Conservation (phyloP, 2,797 vertebrate species). For the Microctenopoma steveboyesi region DNA sequence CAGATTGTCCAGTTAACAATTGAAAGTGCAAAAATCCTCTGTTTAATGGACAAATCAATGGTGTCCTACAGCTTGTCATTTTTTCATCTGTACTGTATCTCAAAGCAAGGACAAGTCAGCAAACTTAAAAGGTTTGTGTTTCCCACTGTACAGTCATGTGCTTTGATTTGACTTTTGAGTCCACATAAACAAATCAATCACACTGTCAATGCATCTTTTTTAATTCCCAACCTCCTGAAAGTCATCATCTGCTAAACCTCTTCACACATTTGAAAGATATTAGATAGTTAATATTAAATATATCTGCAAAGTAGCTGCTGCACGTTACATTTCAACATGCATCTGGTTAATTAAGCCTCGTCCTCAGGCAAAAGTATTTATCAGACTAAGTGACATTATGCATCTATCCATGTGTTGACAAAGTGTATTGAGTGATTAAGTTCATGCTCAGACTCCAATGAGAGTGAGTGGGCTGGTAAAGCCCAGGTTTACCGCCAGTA, state of each 20-base stretch:
- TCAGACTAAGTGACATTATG: slow-evolving; percentile 36
- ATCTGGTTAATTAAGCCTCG: slow-evolving; percentile 31
- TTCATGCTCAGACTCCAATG: slow-evolving; percentile 46
- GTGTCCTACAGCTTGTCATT: not conserved
- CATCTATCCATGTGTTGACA: slow-evolving; percentile 50
- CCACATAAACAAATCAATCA: too few relatives aligned
- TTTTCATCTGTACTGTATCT: not conserved
- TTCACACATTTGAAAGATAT: slow-evolving; percentile 26
- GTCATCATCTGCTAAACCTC: not conserved
- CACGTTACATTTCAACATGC: slow-evolving; percentile 24
- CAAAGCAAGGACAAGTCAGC: not conserved
- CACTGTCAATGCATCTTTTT: too few relatives aligned
- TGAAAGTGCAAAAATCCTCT: too few relatives aligned
- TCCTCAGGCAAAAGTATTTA: slow-evolving; percentile 28
- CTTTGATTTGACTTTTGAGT: too few relatives aligned
- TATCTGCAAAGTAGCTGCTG: not conserved
- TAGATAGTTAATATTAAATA: slow-evolving; percentile 27
- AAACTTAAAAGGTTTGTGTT: too few relatives aligned
- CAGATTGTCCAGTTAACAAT: not conserved
- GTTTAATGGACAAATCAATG: too few relatives aligned
- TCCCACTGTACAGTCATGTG: too few relatives aligned
- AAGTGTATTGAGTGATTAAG: slow-evolving; percentile 56
- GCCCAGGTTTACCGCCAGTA: slow-evolving; percentile 55
- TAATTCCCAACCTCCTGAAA: not conserved
- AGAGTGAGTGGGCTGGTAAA: slow-evolving; percentile 56